These are phyloP conservation scores for Drosophila repleta DNA, from an alignment of 1,140 invertebrate species.

Conservation along the genomic window DNA sequence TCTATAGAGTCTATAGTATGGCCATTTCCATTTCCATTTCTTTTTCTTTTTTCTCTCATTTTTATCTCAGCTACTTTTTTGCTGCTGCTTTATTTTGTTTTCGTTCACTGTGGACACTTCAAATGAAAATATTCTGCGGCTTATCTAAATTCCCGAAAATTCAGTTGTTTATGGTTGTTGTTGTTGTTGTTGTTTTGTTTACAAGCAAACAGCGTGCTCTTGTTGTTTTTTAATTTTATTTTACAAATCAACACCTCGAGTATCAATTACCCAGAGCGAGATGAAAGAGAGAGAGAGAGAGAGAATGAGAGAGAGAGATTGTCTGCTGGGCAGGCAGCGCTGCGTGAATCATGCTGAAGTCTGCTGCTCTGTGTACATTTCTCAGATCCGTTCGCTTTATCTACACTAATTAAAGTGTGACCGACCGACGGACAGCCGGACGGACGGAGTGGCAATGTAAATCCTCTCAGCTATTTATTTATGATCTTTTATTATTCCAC, in stretches of 20 bases:
- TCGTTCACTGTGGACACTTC: slow-evolving; percentile 6
- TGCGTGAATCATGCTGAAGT: slow-evolving; percentile 49
- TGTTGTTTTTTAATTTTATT: slow-evolving; percentile 58
- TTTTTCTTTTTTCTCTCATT: neutral
- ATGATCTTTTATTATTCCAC: slow-evolving; percentile 77
- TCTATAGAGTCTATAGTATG: neutral
- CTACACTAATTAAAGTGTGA: slow-evolving; percentile 79
- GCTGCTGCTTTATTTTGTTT: slow-evolving; percentile 14
- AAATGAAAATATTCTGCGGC: slow-evolving; percentile 60
- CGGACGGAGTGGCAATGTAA: slow-evolving; percentile 44
- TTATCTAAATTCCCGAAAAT: slow-evolving; percentile 80
- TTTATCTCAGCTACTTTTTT: slow-evolving; percentile 29
- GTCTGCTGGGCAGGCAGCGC: neutral
- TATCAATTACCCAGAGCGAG: slow-evolving; percentile 67
- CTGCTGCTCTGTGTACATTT: slow-evolving; percentile 59
- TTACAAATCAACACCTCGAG: slow-evolving; percentile 79
- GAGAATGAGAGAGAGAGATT: slow-evolving; percentile 14
- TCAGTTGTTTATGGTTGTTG: slow-evolving; percentile 58
- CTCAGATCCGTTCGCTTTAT: slow-evolving; percentile 73
- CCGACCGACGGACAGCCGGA: slow-evolving; percentile 42
- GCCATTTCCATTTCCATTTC: neutral
- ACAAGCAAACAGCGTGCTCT: slow-evolving; percentile 68
- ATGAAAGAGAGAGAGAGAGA: slow-evolving; percentile 7
- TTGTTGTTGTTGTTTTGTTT: slow-evolving; percentile 71
- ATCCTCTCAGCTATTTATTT: slow-evolving; percentile 71